Evolutionary conservation across 2,797 vertebrate species (phyloP), one percentile per base, ranked within the genome.

Genomic region (Babyrousa celebensis): DNA sequence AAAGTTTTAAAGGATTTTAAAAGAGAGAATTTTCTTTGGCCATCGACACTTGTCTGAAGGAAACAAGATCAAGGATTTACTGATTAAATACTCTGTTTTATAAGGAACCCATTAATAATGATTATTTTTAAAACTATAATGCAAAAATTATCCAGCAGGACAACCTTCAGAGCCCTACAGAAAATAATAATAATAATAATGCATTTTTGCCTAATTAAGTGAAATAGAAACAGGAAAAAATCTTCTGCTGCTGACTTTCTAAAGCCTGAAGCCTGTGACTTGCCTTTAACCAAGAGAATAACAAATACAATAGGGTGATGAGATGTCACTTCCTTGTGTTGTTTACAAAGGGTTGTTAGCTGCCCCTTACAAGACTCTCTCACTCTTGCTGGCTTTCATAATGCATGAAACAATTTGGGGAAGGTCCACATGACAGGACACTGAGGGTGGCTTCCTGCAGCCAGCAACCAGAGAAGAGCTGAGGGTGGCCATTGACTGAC

Each of bases 1-100:
- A 40, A 85, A 92, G 5, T 68, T 85, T 77, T 85, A 82, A 92
- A 89, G 16, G 52, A 56, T 16, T 96, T 87, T 82, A 21, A 85
- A 89, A 43, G 10, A 88, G 6, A 79, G 36, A 58, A 72, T 79
- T 63, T 90, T 60, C 27, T 16, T 88, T 74, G 40, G 52, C 3
- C 18, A 43, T 32, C 3, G 54, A 89, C 23, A 70, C 17, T 92
- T 91, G 85, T 54, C 20, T 75, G 10, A 94, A 89, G 32, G 21
- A 93, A 90, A 80, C 20, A 79, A 80, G 60, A 85, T 62, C 23
- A 93, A 71, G 71, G 21, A 29, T 87, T 92, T 87, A 87, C 27
- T 90, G 21, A 67, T 15, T 62, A 89, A 77, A 9, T 48, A 63
- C 60, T 83, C 18, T 85, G 16, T 23, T 94, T 80, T 78, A 54